Evolutionary conservation across 2,113 vertebrate genomes (phyloP), one percentile per base, ranked within the genome.

Genomic region (Lepisosteus oculatus): DNA sequence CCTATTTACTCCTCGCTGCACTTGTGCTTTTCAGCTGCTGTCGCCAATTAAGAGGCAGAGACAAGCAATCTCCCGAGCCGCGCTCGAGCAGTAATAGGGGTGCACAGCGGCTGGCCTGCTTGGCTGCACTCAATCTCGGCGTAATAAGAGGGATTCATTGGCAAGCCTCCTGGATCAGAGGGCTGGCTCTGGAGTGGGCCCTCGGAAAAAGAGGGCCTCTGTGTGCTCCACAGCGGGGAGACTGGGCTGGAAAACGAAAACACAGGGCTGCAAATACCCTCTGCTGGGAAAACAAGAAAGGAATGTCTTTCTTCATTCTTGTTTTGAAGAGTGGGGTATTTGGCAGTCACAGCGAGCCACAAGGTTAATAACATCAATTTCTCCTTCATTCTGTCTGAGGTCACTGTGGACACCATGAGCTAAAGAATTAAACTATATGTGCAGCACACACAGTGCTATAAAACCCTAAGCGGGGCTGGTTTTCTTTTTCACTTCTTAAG

Each of bases 101-200:
- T 79, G 80, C 54, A 63, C 75, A 76, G 75, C 76, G 84, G 80
- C 84, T 79, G 83, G 85, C 81, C 85, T 85, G 90, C 90, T 90
- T 90, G 87, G 88, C 90, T 91, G 90, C 90, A 90, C 90, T 90
- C 90, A 90, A 91, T 91, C 88, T 89, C 83, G 80, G 86, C 85
- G 87, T 85, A 92, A 91, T 90, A 91, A 91, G 90, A 87, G 85
- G 79, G 86, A 84, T 91, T 91, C 90, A 90, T 86, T 91, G 89
- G 90, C 87, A 84, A 87, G 85, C 80, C 83, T 83, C 86, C 86
- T 87, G 83, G 90, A 84, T 85, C 87, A 88, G 83, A 87, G 85
- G 76, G 81, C 69, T 69, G 70, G 62, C 70, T 62, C 81, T 84
- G 83, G 85, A 86, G 86, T 67, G 76, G 70, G 65, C 72, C 61